Percentiles rank a stretch among this genome's conserved stretches.
Conservation (phyloP, 2,797 vertebrate genomes). For the Halcyon smyrnensis region DNA sequence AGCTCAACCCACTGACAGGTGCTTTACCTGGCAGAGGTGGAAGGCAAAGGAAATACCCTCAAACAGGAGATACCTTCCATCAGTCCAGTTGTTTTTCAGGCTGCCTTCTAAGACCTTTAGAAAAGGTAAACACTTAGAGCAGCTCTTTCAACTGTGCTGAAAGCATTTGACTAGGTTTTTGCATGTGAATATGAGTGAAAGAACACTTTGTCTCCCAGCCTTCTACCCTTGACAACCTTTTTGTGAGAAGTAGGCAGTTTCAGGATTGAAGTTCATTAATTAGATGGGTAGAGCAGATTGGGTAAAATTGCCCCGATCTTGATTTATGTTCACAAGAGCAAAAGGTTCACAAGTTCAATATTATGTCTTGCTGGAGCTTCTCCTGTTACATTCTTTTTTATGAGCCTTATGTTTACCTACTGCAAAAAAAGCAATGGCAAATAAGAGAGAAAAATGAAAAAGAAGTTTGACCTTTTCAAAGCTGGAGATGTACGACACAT, state of each 20-base stretch:
- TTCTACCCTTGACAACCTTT: neutral
- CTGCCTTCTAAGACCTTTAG: neutral
- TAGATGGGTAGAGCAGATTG: neutral
- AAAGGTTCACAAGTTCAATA: neutral
- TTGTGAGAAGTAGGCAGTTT: neutral
- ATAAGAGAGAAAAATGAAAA: conserved; percentile 4
- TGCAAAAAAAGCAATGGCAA: neutral
- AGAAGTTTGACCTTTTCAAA: conserved; percentile 23
- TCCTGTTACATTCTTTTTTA: neutral
- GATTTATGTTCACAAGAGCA: neutral
- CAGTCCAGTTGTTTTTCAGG: neutral
- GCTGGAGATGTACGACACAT: neutral
- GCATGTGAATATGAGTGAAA: neutral
- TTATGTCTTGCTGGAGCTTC: neutral
- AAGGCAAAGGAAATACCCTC: neutral
- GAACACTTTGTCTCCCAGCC: neutral
- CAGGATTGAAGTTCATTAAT: neutral
- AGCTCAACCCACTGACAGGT: neutral
- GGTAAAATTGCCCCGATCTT: neutral
- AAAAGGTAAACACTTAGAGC: neutral
- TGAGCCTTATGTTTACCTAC: conserved; percentile 1
- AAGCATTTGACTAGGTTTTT: neutral
- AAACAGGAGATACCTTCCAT: neutral
- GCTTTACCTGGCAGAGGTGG: neutral
- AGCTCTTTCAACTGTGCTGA: neutral